Evolutionary conservation across 37 sponge, comb jelly and placozoan species (phyloP).

Genomic region (Cliona cf. orientalis): DNA sequence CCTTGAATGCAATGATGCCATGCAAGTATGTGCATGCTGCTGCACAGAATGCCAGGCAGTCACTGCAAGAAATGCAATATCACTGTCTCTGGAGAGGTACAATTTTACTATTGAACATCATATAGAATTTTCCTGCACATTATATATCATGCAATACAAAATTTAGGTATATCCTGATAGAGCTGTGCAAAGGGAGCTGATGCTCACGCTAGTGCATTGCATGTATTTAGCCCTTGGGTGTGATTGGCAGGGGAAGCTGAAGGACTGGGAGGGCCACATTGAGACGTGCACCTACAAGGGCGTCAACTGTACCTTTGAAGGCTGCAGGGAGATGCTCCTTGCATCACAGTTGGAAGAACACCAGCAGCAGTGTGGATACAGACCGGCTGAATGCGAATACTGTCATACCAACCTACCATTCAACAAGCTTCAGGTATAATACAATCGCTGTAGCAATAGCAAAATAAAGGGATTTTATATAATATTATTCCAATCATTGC

Average conservation of each 20-base stretch:
- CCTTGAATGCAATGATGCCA: no score
- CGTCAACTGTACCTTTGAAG: constrained; percentile 36
- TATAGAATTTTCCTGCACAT: not conserved
- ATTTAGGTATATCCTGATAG: constrained; percentile 59
- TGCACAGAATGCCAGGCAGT: no score
- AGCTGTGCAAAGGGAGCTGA: constrained; percentile 50
- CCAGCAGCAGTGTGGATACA: constrained; percentile 18
- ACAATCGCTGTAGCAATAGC: not conserved
- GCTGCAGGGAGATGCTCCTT: constrained; percentile 36
- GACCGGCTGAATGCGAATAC: constrained; percentile 19
- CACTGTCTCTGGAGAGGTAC: no score
- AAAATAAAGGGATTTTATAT: no score
- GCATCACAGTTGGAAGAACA: constrained; percentile 27
- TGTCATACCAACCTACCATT: constrained; percentile 19
- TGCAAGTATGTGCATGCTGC: no score
- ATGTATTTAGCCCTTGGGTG: constrained; percentile 37
- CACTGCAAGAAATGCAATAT: no score
- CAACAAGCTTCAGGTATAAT: constrained; percentile 38
- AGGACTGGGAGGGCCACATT: constrained; percentile 33
- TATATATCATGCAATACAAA: not conserved
- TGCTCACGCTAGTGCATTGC: constrained; percentile 25
- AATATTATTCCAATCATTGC: no score
- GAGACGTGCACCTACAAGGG: constrained; percentile 50
- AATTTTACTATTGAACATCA: no score
- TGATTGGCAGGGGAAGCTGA: constrained; percentile 57